phyloP scores from a whole-genome alignment of 2,113 vertebrate genomes.

The Antechinus flavipes region DNA sequence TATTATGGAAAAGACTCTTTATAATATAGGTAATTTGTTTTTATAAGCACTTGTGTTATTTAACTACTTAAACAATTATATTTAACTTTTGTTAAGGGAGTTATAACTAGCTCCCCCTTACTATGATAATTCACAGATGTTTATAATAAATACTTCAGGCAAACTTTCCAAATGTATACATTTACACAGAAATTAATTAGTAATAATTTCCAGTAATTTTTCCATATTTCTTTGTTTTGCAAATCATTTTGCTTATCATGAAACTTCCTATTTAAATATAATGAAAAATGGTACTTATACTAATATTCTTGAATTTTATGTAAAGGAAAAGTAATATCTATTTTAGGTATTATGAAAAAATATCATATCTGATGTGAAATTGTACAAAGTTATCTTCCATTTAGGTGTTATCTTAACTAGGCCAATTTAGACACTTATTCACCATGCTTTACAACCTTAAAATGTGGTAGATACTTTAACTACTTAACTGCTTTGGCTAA shows the following conservation, averaged over 20 bases:
- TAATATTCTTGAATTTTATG: not conserved
- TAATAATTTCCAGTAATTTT: not conserved
- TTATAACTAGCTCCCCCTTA: not conserved
- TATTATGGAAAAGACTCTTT: not conserved
- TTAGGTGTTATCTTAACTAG: not conserved
- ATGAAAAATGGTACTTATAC: not conserved
- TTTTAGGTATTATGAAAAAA: not conserved
- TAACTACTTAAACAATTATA: not conserved
- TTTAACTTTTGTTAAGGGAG: not conserved
- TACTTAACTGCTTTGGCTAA: not conserved
- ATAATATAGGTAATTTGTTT: not conserved
- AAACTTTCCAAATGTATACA: not conserved
- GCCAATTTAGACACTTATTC: not conserved
- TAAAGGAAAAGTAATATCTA: not conserved
- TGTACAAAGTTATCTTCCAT: not conserved
- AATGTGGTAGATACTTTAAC: not conserved
- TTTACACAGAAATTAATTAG: not conserved
- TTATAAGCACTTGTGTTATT: not conserved
- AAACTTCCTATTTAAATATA: not conserved
- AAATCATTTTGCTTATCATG: constrained; percentile 1
- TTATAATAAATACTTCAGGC: constrained; percentile 1
- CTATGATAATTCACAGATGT: not conserved
- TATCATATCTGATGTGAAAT: not conserved
- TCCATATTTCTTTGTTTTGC: not conserved
- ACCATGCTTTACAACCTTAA: not conserved